Conservation (phyloP, 2,113 vertebrate genomes). For the Xyliphius kryptos region DNA sequence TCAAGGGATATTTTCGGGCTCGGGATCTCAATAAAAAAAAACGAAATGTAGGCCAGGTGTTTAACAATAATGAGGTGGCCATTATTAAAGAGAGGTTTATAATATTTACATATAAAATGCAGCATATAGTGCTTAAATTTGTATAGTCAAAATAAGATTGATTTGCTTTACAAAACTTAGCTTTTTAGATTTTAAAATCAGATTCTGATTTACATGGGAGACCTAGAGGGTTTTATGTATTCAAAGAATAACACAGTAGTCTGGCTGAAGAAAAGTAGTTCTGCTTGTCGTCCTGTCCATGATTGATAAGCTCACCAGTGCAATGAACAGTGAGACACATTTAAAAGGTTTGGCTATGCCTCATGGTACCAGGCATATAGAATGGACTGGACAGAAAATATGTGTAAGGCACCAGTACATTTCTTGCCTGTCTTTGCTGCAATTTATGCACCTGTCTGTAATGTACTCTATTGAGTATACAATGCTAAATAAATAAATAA, state of each 20-base stretch:
- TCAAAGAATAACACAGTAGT: conserved; percentile 28
- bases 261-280: conserved; percentile 29
- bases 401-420: too few relatives aligned
- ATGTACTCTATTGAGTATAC: too few relatives aligned
- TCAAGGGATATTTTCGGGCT: not conserved
- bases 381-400: conserved; percentile 2
- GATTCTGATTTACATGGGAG: conserved; percentile 14
- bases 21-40: not conserved
- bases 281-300: conserved; percentile 34
- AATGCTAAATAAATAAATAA: too few relatives aligned
- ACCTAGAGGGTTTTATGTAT: conserved; percentile 27
- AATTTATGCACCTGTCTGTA: too few relatives aligned
- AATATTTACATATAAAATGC: not conserved
- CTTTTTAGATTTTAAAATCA: conserved; percentile 4
- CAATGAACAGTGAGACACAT: conserved; percentile 31
- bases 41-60: not conserved
- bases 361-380: conserved; percentile 6
- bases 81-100: not conserved
- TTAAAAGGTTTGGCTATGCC: conserved; percentile 20
- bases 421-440: too few relatives aligned
- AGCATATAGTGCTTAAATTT: not conserved
- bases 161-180: not conserved
- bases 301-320: conserved; percentile 28
- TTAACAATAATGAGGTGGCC: too few relatives aligned
- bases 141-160: not conserved